Percentiles rank a stretch among this genome's conserved stretches.
phyloP scores from a whole-genome alignment of 2,888 invertebrate species.

The Metacarcinus magister region DNA sequence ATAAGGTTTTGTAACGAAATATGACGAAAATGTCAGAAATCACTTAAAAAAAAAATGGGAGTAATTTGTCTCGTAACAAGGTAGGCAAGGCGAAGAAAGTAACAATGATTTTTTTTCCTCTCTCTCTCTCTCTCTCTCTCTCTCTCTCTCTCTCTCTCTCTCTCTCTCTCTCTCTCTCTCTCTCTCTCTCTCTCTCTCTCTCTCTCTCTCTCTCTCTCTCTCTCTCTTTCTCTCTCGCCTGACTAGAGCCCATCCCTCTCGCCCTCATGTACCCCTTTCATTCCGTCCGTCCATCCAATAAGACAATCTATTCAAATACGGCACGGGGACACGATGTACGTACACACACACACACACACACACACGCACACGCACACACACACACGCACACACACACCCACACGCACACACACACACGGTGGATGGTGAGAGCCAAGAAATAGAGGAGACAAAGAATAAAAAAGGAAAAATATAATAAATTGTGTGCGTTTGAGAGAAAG shows the following conservation, averaged over 20 bases:
- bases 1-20: background rate
- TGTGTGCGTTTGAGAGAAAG: background rate
- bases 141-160: background rate
- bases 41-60: background rate
- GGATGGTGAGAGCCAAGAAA: background rate
- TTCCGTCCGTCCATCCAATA: background rate
- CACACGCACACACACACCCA: background rate
- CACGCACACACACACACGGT: background rate
- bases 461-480: background rate
- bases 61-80: background rate
- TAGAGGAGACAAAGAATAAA: no score
- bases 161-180: constrained; percentile 26
- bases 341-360: no score
- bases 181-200: background rate
- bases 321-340: background rate
- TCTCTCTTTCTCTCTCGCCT: no score
- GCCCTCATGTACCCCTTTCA: background rate
- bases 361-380: background rate
- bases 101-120: background rate
- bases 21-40: background rate
- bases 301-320: constrained; percentile 15
- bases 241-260: no score
- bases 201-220: no score
- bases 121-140: background rate
- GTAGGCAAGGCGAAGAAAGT: background rate